These are phyloP conservation scores for Anastrepha obliqua DNA, from an alignment of 1,140 invertebrate genomes.

Conservation along the genomic window DNA sequence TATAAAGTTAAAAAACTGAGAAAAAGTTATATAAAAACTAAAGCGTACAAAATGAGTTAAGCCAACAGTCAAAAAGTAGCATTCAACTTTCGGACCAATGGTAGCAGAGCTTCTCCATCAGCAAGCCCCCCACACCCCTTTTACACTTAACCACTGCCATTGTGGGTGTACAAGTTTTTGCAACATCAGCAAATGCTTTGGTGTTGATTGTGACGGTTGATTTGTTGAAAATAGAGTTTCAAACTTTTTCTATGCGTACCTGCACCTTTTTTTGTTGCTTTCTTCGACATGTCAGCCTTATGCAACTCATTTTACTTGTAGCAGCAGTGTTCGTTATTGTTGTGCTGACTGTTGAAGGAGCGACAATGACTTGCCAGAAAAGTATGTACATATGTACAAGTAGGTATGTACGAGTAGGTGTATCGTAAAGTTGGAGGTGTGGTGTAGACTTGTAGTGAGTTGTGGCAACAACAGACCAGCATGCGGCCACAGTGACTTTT, in stretches of 20 bases:
- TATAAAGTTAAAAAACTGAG: background rate
- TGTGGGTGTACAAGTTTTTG: conserved; percentile 20
- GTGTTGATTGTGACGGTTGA: conserved; percentile 2
- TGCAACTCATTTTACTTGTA: conserved; percentile 8
- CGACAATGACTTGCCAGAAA: conserved; percentile 37
- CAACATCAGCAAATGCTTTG: conserved; percentile 11
- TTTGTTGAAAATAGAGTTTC: conserved; percentile 29
- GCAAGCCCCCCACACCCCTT: background rate
- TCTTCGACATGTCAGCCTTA: conserved; percentile 5
- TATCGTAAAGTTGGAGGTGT: background rate
- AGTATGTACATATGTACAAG: background rate
- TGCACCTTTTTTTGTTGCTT: background rate
- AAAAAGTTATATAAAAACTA: background rate
- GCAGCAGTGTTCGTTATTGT: background rate
- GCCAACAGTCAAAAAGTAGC: background rate
- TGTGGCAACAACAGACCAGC: background rate
- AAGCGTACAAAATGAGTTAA: conserved; percentile 13
- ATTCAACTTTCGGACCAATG: background rate
- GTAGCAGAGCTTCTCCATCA: background rate
- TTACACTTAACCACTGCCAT: background rate
- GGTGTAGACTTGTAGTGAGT: background rate
- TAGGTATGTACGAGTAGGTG: background rate
- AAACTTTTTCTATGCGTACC: background rate
- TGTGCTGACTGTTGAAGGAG: background rate
- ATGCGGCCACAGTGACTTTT: background rate